These are phyloP conservation scores for Hetaerina americana DNA, from an alignment of 1,140 invertebrate species.

Conservation along the genomic window DNA sequence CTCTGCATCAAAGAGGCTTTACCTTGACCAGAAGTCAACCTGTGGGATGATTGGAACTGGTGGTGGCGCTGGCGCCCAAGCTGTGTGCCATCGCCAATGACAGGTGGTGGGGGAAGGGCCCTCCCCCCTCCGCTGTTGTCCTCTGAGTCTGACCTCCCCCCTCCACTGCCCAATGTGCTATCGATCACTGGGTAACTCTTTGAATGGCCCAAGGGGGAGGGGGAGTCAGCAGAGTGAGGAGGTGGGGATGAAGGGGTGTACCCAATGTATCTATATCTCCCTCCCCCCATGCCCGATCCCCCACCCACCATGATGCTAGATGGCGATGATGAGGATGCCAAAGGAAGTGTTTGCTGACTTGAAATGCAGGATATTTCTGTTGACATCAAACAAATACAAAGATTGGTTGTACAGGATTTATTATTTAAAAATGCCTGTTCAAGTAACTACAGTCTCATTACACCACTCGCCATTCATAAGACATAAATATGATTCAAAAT, in stretches of 20 bases:
- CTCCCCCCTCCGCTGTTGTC: neutral
- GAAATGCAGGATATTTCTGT: slow-evolving; percentile 30
- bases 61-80: neutral
- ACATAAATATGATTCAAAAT: too few species aligned
- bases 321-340: slow-evolving; percentile 14
- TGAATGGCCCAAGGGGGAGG: slow-evolving; percentile 3
- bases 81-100: neutral
- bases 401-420: too few species aligned
- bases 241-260: neutral
- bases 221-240: neutral
- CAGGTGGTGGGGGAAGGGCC: neutral
- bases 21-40: neutral
- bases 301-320: neutral
- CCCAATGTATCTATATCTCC: neutral
- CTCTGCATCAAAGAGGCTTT: too few species aligned
- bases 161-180: slow-evolving; percentile 9
- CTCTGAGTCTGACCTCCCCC: neutral
- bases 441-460: too few species aligned
- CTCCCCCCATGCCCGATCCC: neutral
- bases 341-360: slow-evolving; percentile 27
- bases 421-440: too few species aligned
- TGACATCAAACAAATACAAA: neutral
- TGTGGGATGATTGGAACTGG: neutral
- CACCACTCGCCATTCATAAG: too few species aligned
- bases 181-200: slow-evolving; percentile 13